Evolutionary conservation across 2,797 vertebrate species (phyloP).

Genomic region (Sebastes trivittatus): DNA sequence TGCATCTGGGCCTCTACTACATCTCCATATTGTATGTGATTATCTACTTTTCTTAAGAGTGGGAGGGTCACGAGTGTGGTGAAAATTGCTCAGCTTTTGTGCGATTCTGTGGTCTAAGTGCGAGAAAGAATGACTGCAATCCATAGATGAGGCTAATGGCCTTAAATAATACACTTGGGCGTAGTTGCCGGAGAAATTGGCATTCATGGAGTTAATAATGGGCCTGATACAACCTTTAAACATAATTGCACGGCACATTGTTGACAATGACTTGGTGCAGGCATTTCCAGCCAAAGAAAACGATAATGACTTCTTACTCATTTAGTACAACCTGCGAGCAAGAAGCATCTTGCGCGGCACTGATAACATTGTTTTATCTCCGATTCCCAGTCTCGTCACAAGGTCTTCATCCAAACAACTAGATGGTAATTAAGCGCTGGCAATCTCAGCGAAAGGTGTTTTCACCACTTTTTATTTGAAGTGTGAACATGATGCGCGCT

Average conservation of each 20-base stretch:
- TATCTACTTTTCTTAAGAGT: slow-evolving; percentile 63
- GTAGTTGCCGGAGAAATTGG: slow-evolving; percentile 47
- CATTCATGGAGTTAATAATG: slow-evolving; percentile 76
- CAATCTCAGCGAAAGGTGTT: slow-evolving; percentile 56
- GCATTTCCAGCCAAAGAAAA: slow-evolving; percentile 58
- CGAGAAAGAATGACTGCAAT: slow-evolving; percentile 60
- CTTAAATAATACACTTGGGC: slow-evolving; percentile 71
- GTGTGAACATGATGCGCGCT: slow-evolving; percentile 42
- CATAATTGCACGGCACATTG: slow-evolving; percentile 66
- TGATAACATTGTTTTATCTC: slow-evolving; percentile 73
- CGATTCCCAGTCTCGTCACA: slow-evolving; percentile 56
- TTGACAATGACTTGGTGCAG: slow-evolving; percentile 61
- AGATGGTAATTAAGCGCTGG: slow-evolving; percentile 66
- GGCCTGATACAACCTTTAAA: slow-evolving; percentile 65
- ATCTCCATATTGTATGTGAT: slow-evolving; percentile 59
- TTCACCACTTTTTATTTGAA: slow-evolving; percentile 55
- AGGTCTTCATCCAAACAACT: slow-evolving; percentile 67
- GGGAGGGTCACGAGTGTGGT: slow-evolving; percentile 56
- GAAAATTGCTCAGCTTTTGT: slow-evolving; percentile 74
- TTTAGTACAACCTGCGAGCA: slow-evolving; percentile 63
- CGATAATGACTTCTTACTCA: slow-evolving; percentile 58
- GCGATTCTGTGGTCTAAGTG: slow-evolving; percentile 55
- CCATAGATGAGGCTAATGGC: slow-evolving; percentile 73
- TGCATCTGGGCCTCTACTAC: slow-evolving; percentile 56
- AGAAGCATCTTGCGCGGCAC: slow-evolving; percentile 56